Percentiles rank a stretch among this genome's conserved stretches.
Conservation (phyloP, 2,113 vertebrate genomes). For the Apteryx owenii region DNA sequence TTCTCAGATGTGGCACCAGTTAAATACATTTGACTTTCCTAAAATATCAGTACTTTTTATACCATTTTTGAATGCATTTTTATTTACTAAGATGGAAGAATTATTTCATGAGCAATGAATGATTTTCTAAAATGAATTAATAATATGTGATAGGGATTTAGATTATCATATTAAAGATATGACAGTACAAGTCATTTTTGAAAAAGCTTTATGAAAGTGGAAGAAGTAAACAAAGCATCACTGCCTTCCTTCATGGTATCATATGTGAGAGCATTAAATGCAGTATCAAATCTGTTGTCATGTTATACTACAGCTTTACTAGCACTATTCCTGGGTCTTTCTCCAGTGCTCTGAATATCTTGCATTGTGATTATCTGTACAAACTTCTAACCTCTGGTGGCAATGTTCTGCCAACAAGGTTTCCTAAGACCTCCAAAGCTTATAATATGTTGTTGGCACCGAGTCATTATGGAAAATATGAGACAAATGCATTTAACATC, state of each 20-base stretch:
- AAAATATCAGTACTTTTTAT: background rate
- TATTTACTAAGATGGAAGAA: background rate
- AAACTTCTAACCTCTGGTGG: background rate
- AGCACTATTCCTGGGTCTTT: background rate
- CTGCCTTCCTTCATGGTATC: background rate
- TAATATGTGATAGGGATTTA: background rate
- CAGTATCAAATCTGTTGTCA: background rate
- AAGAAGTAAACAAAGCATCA: background rate
- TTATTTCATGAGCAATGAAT: background rate
- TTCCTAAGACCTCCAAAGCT: background rate
- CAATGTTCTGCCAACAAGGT: background rate
- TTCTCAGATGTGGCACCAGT: background rate
- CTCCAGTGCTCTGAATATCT: background rate
- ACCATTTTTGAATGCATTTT: background rate
- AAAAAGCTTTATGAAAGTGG: background rate
- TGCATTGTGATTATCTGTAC: background rate
- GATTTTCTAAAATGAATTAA: background rate
- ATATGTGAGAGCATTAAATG: background rate
- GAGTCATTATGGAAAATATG: background rate
- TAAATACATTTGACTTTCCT: accelerated
- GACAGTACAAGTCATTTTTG: background rate
- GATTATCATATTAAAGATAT: background rate
- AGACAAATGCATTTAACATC: background rate
- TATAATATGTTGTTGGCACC: background rate
- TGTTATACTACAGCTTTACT: background rate